phyloP scores from a whole-genome alignment of 2,888 invertebrate species.

The Xestia xanthographa region DNA sequence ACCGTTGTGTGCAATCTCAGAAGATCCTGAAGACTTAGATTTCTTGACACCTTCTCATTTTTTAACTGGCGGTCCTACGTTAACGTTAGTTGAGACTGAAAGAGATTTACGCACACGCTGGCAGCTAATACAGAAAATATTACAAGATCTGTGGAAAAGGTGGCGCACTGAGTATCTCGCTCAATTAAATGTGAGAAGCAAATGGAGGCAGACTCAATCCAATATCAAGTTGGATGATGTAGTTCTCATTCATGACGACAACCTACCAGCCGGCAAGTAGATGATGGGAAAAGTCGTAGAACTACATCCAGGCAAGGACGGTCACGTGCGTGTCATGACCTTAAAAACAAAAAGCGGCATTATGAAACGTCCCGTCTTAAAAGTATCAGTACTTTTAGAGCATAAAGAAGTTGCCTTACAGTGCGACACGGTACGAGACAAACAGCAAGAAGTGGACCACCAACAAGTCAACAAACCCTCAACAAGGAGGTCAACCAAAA shows the following conservation, averaged over 20 bases:
- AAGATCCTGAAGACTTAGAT: slow-evolving; percentile 10
- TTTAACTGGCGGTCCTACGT: not conserved
- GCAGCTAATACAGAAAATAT: slow-evolving; percentile 11
- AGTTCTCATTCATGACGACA: slow-evolving; percentile 30
- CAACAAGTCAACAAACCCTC: not conserved
- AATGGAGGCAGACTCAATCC: not conserved
- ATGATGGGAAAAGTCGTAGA: slow-evolving; percentile 6
- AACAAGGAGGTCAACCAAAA: not conserved
- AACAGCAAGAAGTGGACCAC: not conserved
- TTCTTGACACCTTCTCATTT: slow-evolving; percentile 12
- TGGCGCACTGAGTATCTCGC: not conserved
- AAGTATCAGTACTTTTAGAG: not conserved
- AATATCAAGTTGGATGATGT: slow-evolving; percentile 30
- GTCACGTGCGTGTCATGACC: not conserved
- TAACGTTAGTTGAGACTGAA: not conserved
- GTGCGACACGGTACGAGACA: not conserved
- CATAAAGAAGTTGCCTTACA: not conserved
- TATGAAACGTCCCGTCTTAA: not conserved
- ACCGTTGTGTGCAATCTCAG: slow-evolving; percentile 1
- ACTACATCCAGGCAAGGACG: slow-evolving; percentile 2
- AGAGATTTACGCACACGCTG: slow-evolving; percentile 5
- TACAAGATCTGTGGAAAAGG: not conserved
- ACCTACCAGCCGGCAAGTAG: slow-evolving; percentile 10
- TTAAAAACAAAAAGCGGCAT: not conserved
- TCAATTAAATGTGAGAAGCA: not conserved